Base-by-base conservation (phyloP, 2,888 invertebrate species). In the Drosophila limbata region DNA sequence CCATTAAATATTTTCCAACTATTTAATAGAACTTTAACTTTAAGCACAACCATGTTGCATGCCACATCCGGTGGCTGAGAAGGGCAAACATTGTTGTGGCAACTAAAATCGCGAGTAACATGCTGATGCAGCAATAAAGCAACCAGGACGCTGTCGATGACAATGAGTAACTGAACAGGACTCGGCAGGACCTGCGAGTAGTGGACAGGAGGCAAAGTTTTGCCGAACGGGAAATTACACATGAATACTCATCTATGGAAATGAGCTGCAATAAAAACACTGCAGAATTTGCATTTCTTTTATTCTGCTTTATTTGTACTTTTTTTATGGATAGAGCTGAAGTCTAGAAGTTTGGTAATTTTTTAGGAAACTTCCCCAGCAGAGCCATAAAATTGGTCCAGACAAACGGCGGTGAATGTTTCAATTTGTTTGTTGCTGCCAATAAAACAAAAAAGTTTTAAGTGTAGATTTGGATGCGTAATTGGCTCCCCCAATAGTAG, bases 71-170 rank as follows among this genome's bases (percentile, higher is more conserved):
- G 47, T 50, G 45, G 28, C 47, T 44, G 13, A 15, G n/a, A 33
- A 45, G 21, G 25, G n/a, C 17, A 1, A 4, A 39, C 37, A 28
- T 28, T 57, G 57, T 53, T 50, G 67, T 42, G 45, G 51, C n/a
- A 31, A 40, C 55, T 42, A 40, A 48, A 61, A 52, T 37, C 52
- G 15, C 35, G 63, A 48, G 50, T 25, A 21, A 48, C 42, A 64
- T 52, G 81, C 86, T 83, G 86, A 79, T 73, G 67, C 73, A 47
- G 77, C 73, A 52, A 62, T 56, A 68, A 52, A 51, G 59, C 48
- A 53, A 48, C 33, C 11, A 59, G 62, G 35, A 42, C 21, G 56
- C 52, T 65, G 69, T 10, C 72, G 31, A 64, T 72, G 69, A 65
- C 78, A 73, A 56, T 52, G 39, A 56, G 37, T 68, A 64, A 47